These are phyloP conservation scores for Drosophila siamana DNA, from an alignment of 2,888 invertebrate species.

Conservation along the genomic window DNA sequence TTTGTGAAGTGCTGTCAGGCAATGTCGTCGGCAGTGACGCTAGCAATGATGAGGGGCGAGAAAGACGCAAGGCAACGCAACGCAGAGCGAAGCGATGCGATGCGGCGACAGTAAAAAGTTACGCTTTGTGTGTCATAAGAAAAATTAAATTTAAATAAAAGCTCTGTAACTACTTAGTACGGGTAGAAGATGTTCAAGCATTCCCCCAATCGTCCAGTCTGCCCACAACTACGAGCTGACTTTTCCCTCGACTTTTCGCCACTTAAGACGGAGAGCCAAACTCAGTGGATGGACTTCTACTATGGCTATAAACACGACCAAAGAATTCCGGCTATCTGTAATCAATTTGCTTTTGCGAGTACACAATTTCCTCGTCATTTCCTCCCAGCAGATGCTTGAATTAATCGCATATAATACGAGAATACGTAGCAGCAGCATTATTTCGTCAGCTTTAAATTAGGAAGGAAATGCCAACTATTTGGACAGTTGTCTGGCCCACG, in stretches of 20 bases:
- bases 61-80: background rate
- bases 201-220: background rate
- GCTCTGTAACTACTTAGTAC: conserved; percentile 30
- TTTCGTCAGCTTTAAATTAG: conserved; percentile 9
- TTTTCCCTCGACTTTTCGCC: conserved; percentile 42
- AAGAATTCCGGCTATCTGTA: conserved; percentile 62
- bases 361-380: conserved; percentile 74
- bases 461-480: background rate
- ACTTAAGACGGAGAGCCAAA: background rate
- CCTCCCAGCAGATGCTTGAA: conserved; percentile 37
- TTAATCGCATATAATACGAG: conserved; percentile 16
- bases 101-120: conserved; percentile 34
- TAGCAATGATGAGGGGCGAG: conserved; percentile 26
- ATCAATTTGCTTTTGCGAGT: conserved; percentile 70
- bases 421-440: conserved; percentile 6
- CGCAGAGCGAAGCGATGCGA: too few relatives aligned
- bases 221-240: conserved; percentile 36
- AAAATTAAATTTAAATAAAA: conserved; percentile 63
- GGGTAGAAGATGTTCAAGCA: conserved; percentile 25
- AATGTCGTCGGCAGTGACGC: conserved; percentile 28
- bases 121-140: conserved; percentile 38
- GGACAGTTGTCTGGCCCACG: background rate
- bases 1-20: conserved; percentile 57
- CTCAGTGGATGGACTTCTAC: conserved; percentile 8
- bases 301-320: conserved; percentile 21